A percentile compares a stretch with the other conserved stretches of the same genome.
Conservation (phyloP, 2,888 invertebrate genomes). For the Hirtodrosophila trivittata region DNA sequence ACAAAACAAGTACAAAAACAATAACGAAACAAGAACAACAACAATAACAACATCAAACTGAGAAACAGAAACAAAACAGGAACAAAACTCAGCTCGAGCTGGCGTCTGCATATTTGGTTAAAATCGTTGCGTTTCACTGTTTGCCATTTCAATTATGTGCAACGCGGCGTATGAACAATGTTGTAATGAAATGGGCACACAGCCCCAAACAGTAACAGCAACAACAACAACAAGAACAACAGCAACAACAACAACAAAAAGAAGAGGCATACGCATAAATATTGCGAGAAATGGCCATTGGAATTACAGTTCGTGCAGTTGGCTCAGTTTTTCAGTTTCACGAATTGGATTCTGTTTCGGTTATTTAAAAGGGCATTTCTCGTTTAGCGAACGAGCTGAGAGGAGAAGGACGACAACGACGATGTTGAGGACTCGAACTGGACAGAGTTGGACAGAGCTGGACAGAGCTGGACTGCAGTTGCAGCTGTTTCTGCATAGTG, state of each 20-base stretch:
- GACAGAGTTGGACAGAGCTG: slow-evolving; percentile 1
- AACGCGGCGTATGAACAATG: slow-evolving; percentile 79
- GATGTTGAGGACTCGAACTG: slow-evolving; percentile 4
- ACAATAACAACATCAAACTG: slow-evolving; percentile 16
- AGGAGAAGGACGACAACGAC: slow-evolving; percentile 3
- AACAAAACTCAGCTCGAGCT: slow-evolving; percentile 30
- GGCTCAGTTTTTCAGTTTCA: slow-evolving; percentile 34
- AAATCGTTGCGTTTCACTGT: slow-evolving; percentile 78
- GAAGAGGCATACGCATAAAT: slow-evolving; percentile 63
- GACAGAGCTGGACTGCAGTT: slow-evolving; percentile 20
- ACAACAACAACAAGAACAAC: slow-evolving; percentile 14
- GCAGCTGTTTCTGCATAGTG: slow-evolving; percentile 74
- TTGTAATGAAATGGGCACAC: slow-evolving; percentile 75
- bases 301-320: slow-evolving; percentile 46
- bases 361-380: slow-evolving; percentile 76
- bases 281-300: slow-evolving; percentile 65
- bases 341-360: slow-evolving; percentile 69
- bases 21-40: slow-evolving; percentile 3
- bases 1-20: not conserved
- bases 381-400: slow-evolving; percentile 35
- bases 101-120: slow-evolving; percentile 65
- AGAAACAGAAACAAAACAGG: slow-evolving; percentile 12
- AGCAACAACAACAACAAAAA: slow-evolving; percentile 16
- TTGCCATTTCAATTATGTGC: slow-evolving; percentile 80
- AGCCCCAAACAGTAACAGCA: slow-evolving; percentile 26